Evolutionary conservation across 2,888 invertebrate species (phyloP), one percentile per base, ranked within the genome.

Genomic region (Tiliacea aurago): DNA sequence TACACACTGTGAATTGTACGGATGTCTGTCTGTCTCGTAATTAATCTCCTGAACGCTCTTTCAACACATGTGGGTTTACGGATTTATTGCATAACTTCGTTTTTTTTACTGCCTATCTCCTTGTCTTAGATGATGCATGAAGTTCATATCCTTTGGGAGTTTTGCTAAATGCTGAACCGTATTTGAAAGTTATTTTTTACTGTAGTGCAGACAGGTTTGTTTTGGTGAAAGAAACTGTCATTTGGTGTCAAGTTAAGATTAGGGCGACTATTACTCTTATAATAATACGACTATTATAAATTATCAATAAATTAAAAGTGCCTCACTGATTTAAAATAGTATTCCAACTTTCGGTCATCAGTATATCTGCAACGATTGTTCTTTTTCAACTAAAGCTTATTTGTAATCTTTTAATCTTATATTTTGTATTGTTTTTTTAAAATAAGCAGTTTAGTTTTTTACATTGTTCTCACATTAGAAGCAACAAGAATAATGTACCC

Each of bases 1-100:
- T 94, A 94, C 90, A 90, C 91, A 93, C 92, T 93, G 93, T 90
- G 94, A 93, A 93, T 86, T 77, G 84, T 87, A 85, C 93, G 91
- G 91, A 91, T 93, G 92, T 93, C 91, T 91, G 91, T 90, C 91
- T 90, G 91, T 89, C 80, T 85, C 45, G 88, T 93, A 92, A 94
- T 94, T 93, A 95, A 95, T 90, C 91, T 89, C 84, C 91, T 90
- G 91, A 91, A 92, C 88, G 89, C 63, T 81, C 85, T 84, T 85
- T 93, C 94, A 92, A 91, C 95, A 94, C 93, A 92, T 94, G 94
- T 91, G 91, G 55, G 78, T 90, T 92, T 91, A 86, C 90, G 89
- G 93, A 95, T 95, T 94, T 94, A 94, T 94, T 91, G 91, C 90
- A 88, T 92, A 91, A 91, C 83, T 85, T 73, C 4, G 53, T 82